Evolutionary conservation across 2,888 invertebrate species (phyloP), one percentile per base, ranked within the genome.

Genomic region (Autographa gamma): DNA sequence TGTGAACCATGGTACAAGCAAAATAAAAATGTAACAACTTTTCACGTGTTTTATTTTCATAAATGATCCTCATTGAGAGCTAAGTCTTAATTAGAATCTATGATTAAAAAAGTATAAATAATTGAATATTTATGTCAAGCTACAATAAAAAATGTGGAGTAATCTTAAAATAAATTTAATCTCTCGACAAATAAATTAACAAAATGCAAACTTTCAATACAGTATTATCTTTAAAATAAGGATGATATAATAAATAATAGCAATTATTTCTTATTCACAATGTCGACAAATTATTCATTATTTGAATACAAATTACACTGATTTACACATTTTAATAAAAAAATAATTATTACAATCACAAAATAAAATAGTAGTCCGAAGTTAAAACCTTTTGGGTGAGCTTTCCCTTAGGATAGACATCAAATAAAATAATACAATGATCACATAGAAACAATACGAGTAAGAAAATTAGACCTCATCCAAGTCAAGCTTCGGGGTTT

Each of bases 121-220:
- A 38, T n/a, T 56, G 19, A 43, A 56, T 63, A 34, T 16, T 56
- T 56, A 31, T 18, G 31, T 0, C 14, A 54, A 71, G 11, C 32
- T 9, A 11, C 60, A 82, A 86, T 80, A 63, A 86, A 85, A 86
- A 87, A 73, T 68, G 75, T 56, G 25, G 25, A 25, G 66, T 60
- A 69, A 84, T 88, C 92, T 93, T 94, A 93, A 91, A 94, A 93
- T 93, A 93, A 86, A 78, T 95, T 95, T 95, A 95, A 94, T 95
- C 92, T 93, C 93, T 93, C 90, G 94, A 93, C 92, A 93, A 95
- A 94, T 94, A 95, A 95, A 94, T 94, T 93, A 94, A 94, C 93
- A 92, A 91, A 93, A 93, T 92, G 91, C 90, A 89, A 91, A 90
- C 81, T 85, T 88, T 89, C 86, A 89, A 87, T 90, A 90, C 88